Percentiles rank a stretch among this genome's conserved stretches.
These are phyloP conservation scores for Microtus oregoni DNA, from an alignment of 2,113 vertebrate species.

Conservation along the genomic window DNA sequence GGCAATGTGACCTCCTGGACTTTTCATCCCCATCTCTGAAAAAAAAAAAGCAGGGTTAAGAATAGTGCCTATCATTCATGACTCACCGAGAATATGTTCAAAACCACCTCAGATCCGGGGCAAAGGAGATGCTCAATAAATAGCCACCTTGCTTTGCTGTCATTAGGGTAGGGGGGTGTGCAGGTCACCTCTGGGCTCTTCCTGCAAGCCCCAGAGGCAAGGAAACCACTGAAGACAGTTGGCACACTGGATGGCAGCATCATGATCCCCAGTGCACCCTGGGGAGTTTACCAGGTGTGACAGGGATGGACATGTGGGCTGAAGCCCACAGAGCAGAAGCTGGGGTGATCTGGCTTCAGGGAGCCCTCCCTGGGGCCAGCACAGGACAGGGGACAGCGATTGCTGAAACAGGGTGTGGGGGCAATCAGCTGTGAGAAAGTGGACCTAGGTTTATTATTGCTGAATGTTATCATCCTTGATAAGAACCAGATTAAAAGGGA, in stretches of 20 bases:
- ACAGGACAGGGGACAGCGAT: conserved; percentile 9
- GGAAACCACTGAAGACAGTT: background rate
- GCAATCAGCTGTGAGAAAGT: conserved; percentile 88
- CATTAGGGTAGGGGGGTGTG: background rate
- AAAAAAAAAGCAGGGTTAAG: background rate
- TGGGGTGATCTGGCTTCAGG: rapidly evolving
- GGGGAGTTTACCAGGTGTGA: background rate
- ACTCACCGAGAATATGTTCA: background rate
- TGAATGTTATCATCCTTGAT: conserved; percentile 88
- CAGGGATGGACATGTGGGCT: background rate
- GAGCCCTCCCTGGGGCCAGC: background rate
- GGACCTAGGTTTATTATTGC: conserved; percentile 84
- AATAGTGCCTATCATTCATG: background rate
- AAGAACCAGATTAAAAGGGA: conserved; percentile 83
- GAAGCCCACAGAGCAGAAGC: background rate
- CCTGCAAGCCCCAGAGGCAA: background rate
- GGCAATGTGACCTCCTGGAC: background rate
- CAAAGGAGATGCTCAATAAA: background rate
- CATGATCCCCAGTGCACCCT: too few species aligned
- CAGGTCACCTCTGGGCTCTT: background rate
- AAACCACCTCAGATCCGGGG: background rate
- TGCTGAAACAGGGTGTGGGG: conserved; percentile 85
- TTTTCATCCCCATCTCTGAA: conserved; percentile 12
- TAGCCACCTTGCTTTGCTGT: too few species aligned
- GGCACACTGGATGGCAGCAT: background rate